Percentiles rank a stretch among this genome's conserved stretches.
Conservation (phyloP, 1,140 invertebrate genomes). For the Apis dorsata region DNA sequence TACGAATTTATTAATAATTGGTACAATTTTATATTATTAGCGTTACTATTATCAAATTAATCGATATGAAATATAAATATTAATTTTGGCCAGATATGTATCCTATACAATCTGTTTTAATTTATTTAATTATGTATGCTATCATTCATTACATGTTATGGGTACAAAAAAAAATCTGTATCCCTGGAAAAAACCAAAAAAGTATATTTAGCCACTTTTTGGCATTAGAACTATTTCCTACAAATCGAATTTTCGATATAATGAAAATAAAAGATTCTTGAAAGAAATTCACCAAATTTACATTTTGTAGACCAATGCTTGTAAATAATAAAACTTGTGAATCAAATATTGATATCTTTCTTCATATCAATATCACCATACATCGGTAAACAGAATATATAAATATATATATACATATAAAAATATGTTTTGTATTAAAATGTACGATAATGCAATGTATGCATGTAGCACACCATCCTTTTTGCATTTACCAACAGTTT, state of each 20-base stretch:
- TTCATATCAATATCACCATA: constrained; percentile 36
- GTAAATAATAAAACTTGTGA: constrained; percentile 52
- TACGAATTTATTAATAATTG: neutral
- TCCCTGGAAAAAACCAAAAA: constrained; percentile 17
- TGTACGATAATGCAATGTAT: constrained; percentile 23
- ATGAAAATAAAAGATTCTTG: constrained; percentile 13
- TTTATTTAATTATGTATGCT: constrained; percentile 47
- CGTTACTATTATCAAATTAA: constrained; percentile 25
- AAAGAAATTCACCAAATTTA: constrained; percentile 42
- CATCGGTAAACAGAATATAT: constrained; percentile 3
- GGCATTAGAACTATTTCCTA: constrained; percentile 30
- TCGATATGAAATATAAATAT: constrained; percentile 8
- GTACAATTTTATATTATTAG: neutral
- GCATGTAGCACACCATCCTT: constrained; percentile 16
- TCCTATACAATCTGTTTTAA: constrained; percentile 34
- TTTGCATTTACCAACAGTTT: constrained; percentile 54
- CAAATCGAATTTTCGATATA: constrained; percentile 16
- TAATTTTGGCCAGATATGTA: constrained; percentile 21
- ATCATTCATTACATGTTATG: constrained; percentile 24
- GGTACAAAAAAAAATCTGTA: constrained; percentile 3
- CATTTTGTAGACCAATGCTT: constrained; percentile 43
- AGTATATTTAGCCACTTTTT: constrained; percentile 19
- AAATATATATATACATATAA: neutral
- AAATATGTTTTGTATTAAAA: constrained; percentile 29
- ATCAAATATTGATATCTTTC: constrained; percentile 33